Evolutionary conservation across 2,113 vertebrate species (phyloP), one percentile per base, ranked within the genome.

Genomic region (Urocitellus parryii): DNA sequence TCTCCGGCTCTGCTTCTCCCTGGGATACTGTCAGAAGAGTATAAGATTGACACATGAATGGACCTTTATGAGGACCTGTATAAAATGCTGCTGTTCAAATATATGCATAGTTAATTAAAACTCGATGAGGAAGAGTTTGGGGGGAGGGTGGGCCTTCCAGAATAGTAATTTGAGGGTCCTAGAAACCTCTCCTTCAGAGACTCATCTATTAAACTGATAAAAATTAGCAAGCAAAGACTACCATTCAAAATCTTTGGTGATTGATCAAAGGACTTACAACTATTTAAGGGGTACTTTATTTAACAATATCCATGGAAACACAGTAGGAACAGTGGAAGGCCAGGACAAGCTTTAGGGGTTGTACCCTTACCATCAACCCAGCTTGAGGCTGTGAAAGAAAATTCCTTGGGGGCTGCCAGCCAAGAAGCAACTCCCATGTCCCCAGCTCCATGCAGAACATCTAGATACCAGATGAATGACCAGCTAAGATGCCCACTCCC

Each of bases 81-180:
- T 20, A 51, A 94, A 92, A 95, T 72, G 7, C 67, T 86, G 51
- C 70, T 96, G 3, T 37, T 82, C 63, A 88, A 88, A 96, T 65
- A 48, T 16, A 72, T 5, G 14, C 27, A 77, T 14, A 17, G 58
- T 45, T 42, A 14, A 37, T 77, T 91, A 68, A 58, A 86, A 70
- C 37, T 86, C 48, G 78, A 13, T 25, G 18, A 51, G 17, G 37
- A 80, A 85, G 63, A 34, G 42, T 34, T 20, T 88, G 20, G 24
- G 25, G 58, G 17, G 39, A 10, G 48, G 87, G 22, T 8, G 4
- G 34, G 24, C 7, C 25, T 90, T 84, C 42, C 32, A 58, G 70
- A 78, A 82, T 22, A 53, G 42, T 37, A 13, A 1, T 25, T 24
- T 8, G 20, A 85, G 0, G 9, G 85, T 61, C 51, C 27, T 16